Conservation (phyloP, 2,113 vertebrate genomes). For the Thalassoma bifasciatum region DNA sequence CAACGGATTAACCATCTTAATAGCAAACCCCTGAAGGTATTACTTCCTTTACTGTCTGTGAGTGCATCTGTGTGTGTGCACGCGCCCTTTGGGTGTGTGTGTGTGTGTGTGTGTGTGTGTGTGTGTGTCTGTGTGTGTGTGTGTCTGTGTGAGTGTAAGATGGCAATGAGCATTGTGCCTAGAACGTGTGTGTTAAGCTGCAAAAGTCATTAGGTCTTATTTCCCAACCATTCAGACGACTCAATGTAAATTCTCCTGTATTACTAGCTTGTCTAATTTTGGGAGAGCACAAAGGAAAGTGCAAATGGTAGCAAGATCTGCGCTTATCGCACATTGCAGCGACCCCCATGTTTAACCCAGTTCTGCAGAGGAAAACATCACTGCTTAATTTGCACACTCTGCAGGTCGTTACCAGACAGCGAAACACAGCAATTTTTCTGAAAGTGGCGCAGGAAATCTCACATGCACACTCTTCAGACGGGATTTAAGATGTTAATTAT, state of each 20-base stretch:
- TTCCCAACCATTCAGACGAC: slow-evolving; percentile 64
- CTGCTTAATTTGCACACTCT: slow-evolving; percentile 75
- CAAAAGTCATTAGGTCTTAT: slow-evolving; percentile 77
- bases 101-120: slow-evolving; percentile 20
- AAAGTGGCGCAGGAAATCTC: slow-evolving; percentile 56
- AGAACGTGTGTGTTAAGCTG: slow-evolving; percentile 65
- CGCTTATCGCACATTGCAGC: slow-evolving; percentile 69
- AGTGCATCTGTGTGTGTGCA: neutral
- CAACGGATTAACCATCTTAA: slow-evolving; percentile 81
- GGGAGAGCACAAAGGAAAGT: slow-evolving; percentile 71
- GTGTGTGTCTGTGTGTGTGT: slow-evolving; percentile 8
- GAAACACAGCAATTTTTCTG: slow-evolving; percentile 66
- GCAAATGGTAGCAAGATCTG: slow-evolving; percentile 77
- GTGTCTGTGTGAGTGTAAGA: slow-evolving; percentile 13
- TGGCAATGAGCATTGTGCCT: slow-evolving; percentile 45
- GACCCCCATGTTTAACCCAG: slow-evolving; percentile 78
- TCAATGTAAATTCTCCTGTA: slow-evolving; percentile 53
- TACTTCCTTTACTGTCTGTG: slow-evolving; percentile 53
- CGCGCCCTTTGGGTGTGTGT: slow-evolving; percentile 3
- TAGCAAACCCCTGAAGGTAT: slow-evolving; percentile 77
- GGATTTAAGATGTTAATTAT: slow-evolving; percentile 77
- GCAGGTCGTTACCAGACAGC: slow-evolving; percentile 70
- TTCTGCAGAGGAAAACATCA: slow-evolving; percentile 68
- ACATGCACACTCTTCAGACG: slow-evolving; percentile 48
- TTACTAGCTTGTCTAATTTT: slow-evolving; percentile 66